Evolutionary conservation across 2,113 vertebrate species (phyloP).

Genomic region (Bostrychus sinensis): DNA sequence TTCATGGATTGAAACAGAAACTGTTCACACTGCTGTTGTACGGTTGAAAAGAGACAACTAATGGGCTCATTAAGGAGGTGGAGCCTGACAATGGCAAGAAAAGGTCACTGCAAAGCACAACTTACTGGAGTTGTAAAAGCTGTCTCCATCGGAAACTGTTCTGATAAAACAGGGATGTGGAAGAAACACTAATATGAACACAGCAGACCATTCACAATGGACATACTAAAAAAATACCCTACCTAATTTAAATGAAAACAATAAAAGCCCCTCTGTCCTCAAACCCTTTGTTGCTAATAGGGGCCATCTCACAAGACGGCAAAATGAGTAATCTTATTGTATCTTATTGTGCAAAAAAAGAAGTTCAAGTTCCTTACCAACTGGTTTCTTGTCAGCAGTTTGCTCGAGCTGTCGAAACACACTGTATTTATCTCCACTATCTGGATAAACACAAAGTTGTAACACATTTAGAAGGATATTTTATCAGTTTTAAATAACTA

Average conservation of each 20-base stretch:
- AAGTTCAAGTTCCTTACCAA: conserved; percentile 81
- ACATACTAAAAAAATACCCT: background rate
- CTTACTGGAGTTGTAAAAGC: conserved; percentile 89
- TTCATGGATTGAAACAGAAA: conserved; percentile 47
- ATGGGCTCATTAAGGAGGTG: conserved; percentile 67
- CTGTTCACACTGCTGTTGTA: conserved; percentile 49
- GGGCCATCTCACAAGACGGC: no score
- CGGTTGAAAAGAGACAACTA: conserved; percentile 54
- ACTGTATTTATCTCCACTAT: conserved; percentile 93
- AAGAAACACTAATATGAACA: conserved; percentile 68
- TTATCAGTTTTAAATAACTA: no score
- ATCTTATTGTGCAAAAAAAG: background rate
- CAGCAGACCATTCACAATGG: conserved; percentile 18
- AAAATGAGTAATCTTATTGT: no score
- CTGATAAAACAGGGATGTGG: conserved; percentile 86
- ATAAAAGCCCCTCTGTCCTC: background rate
- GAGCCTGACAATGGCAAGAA: conserved; percentile 64
- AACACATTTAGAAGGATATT: no score
- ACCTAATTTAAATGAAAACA: background rate
- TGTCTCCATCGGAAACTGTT: conserved; percentile 86
- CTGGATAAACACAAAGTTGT: conserved; percentile 74
- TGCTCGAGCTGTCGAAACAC: conserved; percentile 92
- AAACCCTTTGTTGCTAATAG: conserved; percentile 7
- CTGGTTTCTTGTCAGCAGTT: conserved; percentile 86
- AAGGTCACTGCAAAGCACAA: conserved; percentile 78